phyloP scores from a whole-genome alignment of 2,888 invertebrate species.

The Caenorhabditis afra region DNA sequence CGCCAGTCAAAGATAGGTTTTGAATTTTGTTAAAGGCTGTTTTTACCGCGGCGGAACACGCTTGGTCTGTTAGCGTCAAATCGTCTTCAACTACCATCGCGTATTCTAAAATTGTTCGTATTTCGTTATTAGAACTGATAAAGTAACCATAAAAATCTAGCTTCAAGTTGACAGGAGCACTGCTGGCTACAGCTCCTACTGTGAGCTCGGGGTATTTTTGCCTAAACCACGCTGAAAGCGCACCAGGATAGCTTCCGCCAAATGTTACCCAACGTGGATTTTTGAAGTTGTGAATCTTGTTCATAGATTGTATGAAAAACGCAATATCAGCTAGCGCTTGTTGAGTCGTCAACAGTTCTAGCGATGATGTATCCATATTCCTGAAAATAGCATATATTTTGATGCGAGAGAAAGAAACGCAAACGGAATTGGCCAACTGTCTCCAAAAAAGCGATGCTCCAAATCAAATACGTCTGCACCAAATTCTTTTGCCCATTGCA shows the following conservation, averaged over 20 bases:
- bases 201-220: conserved; percentile 71
- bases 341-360: conserved; percentile 63
- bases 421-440: conserved; percentile 65
- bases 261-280: conserved; percentile 78
- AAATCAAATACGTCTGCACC: conserved; percentile 70
- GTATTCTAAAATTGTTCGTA: conserved; percentile 72
- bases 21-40: conserved; percentile 63
- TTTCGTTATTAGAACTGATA: too few relatives aligned
- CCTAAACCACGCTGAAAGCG: conserved; percentile 73
- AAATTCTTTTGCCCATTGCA: conserved; percentile 67
- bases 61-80: conserved; percentile 52
- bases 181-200: conserved; percentile 70
- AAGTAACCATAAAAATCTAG: conserved; percentile 66
- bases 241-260: conserved; percentile 76
- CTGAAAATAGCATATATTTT: too few relatives aligned
- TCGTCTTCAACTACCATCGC: conserved; percentile 73
- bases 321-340: conserved; percentile 71
- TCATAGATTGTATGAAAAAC: conserved; percentile 69
- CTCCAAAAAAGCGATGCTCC: conserved; percentile 72
- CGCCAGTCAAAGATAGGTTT: conserved; percentile 56
- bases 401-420: too few relatives aligned
- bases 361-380: conserved; percentile 64
- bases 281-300: conserved; percentile 60
- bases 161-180: conserved; percentile 68
- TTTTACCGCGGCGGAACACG: conserved; percentile 57